phyloP scores from a whole-genome alignment of 2,113 vertebrate species.

The Merops nubicus region DNA sequence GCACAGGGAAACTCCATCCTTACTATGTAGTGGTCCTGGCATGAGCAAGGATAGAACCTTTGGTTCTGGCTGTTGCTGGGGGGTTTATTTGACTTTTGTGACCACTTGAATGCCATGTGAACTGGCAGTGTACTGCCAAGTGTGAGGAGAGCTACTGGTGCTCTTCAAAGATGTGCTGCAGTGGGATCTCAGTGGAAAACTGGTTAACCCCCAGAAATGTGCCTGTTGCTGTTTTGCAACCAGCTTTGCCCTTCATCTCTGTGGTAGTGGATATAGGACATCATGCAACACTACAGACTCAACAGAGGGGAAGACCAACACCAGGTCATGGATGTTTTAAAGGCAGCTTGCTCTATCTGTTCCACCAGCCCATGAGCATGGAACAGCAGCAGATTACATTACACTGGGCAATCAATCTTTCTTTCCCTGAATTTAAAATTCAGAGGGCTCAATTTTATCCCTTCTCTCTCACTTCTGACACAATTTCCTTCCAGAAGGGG shows the following conservation, averaged over 20 bases:
- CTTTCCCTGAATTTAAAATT: neutral
- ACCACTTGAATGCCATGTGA: neutral
- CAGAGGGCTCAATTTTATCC: neutral
- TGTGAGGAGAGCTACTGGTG: neutral
- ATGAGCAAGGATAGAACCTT: neutral
- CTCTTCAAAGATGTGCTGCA: accelerated
- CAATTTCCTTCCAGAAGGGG: neutral
- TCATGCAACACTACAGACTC: neutral
- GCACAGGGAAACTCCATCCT: neutral
- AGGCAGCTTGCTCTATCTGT: neutral
- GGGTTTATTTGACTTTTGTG: neutral
- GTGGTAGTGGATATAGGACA: neutral
- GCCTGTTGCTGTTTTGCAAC: neutral
- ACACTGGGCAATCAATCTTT: accelerated
- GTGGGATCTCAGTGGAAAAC: neutral
- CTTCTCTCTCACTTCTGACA: neutral
- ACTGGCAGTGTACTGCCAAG: neutral
- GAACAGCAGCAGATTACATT: neutral
- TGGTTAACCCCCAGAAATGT: neutral
- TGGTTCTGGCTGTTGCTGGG: neutral
- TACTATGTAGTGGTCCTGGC: neutral
- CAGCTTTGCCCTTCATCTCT: neutral
- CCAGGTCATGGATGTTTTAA: neutral
- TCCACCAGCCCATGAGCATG: accelerated
- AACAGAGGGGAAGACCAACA: neutral